A percentile compares a stretch with the other conserved stretches of the same genome.
Evolutionary conservation across 1,140 invertebrate species (phyloP).

Genomic region (Andrena cerasifolii): DNA sequence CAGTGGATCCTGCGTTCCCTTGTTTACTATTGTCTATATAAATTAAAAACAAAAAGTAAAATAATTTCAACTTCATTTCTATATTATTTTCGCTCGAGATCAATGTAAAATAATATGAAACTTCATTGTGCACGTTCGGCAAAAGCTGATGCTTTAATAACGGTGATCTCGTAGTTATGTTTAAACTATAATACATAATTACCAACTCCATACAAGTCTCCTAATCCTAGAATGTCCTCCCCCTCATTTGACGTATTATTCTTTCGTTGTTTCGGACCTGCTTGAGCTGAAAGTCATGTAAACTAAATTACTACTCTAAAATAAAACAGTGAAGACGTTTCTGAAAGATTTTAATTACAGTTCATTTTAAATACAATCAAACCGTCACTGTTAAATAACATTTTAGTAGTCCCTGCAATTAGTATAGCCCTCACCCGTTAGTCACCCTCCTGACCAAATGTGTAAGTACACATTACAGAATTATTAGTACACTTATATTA

Average conservation of each 20-base stretch:
- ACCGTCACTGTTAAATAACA: neutral
- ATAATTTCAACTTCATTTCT: slow-evolving; percentile 2
- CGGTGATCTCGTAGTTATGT: neutral
- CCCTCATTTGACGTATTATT: slow-evolving; percentile 37
- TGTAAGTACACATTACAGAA: slow-evolving; percentile 3
- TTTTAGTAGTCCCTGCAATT: slow-evolving; percentile 25
- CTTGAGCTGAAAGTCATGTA: slow-evolving; percentile 64
- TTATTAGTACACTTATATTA: neutral
- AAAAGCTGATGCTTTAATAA: too few relatives aligned
- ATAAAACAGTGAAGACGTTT: slow-evolving; percentile 41
- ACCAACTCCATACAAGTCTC: slow-evolving; percentile 27
- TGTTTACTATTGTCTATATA: slow-evolving; percentile 28
- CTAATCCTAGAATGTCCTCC: slow-evolving; percentile 2
- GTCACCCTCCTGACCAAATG: neutral
- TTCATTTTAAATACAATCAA: slow-evolving; percentile 18
- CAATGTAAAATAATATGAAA: neutral
- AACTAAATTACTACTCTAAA: slow-evolving; percentile 60
- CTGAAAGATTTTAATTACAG: slow-evolving; percentile 44
- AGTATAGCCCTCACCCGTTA: slow-evolving; percentile 41
- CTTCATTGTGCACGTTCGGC: too few relatives aligned
- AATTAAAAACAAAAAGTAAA: slow-evolving; percentile 5
- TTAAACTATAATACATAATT: slow-evolving; percentile 26
- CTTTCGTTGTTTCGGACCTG: slow-evolving; percentile 41
- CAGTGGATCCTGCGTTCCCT: slow-evolving; percentile 10
- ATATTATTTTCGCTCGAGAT: neutral